These are phyloP conservation scores for Talpa occidentalis DNA, from an alignment of 2,113 vertebrate genomes.

Conservation along the genomic window DNA sequence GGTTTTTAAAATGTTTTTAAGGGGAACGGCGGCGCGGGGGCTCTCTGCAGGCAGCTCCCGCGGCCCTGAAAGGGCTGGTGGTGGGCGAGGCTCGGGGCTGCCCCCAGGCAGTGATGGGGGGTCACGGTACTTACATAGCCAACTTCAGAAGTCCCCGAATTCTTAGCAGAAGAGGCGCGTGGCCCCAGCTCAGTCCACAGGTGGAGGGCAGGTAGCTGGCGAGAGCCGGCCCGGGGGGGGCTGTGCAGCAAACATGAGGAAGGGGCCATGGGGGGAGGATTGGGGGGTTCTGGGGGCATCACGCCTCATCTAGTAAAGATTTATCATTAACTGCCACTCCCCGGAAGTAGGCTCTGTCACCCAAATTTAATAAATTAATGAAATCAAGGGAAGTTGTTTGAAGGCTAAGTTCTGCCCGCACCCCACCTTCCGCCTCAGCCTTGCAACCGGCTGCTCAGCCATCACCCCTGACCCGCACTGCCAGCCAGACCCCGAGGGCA, in stretches of 20 bases:
- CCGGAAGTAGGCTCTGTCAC: neutral
- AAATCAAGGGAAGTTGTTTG: neutral
- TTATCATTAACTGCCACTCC: neutral
- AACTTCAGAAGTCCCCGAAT: neutral
- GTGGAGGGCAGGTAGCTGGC: rapidly evolving
- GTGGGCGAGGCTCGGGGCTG: too few relatives aligned
- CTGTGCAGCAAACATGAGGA: rapidly evolving
- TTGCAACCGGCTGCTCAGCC: neutral
- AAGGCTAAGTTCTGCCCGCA: rapidly evolving
- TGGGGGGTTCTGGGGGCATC: too few relatives aligned
- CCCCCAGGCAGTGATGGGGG: neutral
- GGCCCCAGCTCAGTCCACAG: rapidly evolving
- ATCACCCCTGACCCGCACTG: too few relatives aligned
- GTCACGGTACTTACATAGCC: neutral
- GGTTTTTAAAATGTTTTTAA: neutral
- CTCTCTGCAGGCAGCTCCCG: too few relatives aligned
- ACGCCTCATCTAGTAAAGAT: too few relatives aligned
- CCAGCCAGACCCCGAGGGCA: too few relatives aligned
- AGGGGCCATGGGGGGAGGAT: rapidly evolving
- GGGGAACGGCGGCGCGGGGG: too few relatives aligned
- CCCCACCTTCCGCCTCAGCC: rapidly evolving
- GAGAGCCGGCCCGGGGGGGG: rapidly evolving
- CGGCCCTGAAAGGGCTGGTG: too few relatives aligned
- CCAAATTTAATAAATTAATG: neutral
- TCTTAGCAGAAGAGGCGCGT: neutral